Evolutionary conservation across 2,797 vertebrate species (phyloP).

Genomic region (Danio choprae): DNA sequence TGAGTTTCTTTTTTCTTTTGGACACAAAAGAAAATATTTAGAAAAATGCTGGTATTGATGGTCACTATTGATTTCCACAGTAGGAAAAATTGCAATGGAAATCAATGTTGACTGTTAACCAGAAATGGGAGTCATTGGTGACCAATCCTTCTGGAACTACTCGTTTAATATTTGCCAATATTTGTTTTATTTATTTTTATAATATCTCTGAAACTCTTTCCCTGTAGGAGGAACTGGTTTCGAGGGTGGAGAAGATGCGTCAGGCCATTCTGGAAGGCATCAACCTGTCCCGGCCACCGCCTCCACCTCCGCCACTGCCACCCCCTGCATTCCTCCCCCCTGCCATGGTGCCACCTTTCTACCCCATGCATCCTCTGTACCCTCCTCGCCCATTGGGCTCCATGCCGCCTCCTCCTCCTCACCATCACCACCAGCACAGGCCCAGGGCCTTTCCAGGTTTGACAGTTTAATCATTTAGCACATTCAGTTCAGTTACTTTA

Average conservation of each 20-base stretch:
- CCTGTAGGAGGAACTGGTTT: conserved; percentile 85
- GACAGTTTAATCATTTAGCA: conserved; percentile 2
- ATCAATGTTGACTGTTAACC: too few relatives aligned
- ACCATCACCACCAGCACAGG: conserved; percentile 83
- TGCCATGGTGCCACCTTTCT: conserved; percentile 86
- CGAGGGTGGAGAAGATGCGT: conserved; percentile 92
- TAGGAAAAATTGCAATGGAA: too few relatives aligned
- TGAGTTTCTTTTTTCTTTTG: too few relatives aligned
- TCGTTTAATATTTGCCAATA: background rate
- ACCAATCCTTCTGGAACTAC: too few relatives aligned
- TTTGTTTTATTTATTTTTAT: background rate
- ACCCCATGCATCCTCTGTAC: conserved; percentile 87
- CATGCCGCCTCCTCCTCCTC: conserved; percentile 78
- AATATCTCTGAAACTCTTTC: background rate
- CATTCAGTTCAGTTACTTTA: background rate
- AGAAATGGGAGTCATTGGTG: too few relatives aligned
- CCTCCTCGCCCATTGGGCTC: conserved; percentile 85
- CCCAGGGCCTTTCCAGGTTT: conserved; percentile 89
- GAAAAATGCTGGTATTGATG: too few relatives aligned
- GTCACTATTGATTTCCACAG: too few relatives aligned
- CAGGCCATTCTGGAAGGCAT: conserved; percentile 92
- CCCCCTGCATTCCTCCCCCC: conserved; percentile 88
- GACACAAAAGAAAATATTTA: too few relatives aligned
- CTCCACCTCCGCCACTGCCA: conserved; percentile 86
- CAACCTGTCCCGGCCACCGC: conserved; percentile 86